These are phyloP conservation scores for Ageneiosus marmoratus DNA, from an alignment of 2,113 vertebrate genomes.

Conservation along the genomic window DNA sequence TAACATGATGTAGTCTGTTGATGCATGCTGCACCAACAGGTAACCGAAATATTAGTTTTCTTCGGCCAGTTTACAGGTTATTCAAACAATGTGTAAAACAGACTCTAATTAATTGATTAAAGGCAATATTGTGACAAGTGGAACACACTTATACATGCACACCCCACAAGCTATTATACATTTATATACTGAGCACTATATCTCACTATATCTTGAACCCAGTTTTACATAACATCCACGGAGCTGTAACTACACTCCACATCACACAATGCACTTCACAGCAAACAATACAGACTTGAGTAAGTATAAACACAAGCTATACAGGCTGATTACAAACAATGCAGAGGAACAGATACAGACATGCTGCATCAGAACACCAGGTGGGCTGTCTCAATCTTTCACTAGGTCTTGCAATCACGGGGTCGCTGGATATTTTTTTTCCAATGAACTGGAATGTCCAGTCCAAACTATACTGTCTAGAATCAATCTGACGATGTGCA, in stretches of 20 bases:
- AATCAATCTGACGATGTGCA: neutral
- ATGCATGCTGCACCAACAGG: neutral
- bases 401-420: slow-evolving; percentile 23
- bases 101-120: neutral
- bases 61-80: neutral
- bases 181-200: slow-evolving; percentile 21
- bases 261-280: slow-evolving; percentile 38
- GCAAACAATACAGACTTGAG: slow-evolving; percentile 28
- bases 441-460: slow-evolving; percentile 55
- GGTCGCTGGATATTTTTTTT: slow-evolving; percentile 12
- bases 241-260: slow-evolving; percentile 25
- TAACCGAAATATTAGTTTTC: no score
- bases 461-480: slow-evolving; percentile 1
- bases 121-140: neutral
- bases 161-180: neutral
- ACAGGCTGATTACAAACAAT: slow-evolving; percentile 38
- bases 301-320: slow-evolving; percentile 38
- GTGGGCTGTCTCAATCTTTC: neutral
- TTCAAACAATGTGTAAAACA: neutral
- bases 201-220: neutral
- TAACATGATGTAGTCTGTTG: no score
- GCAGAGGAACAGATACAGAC: slow-evolving; percentile 29
- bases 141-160: neutral
- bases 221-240: neutral
- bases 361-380: slow-evolving; percentile 35